Conservation (phyloP, 2,797 vertebrate species). For the Acanthornis magna region DNA sequence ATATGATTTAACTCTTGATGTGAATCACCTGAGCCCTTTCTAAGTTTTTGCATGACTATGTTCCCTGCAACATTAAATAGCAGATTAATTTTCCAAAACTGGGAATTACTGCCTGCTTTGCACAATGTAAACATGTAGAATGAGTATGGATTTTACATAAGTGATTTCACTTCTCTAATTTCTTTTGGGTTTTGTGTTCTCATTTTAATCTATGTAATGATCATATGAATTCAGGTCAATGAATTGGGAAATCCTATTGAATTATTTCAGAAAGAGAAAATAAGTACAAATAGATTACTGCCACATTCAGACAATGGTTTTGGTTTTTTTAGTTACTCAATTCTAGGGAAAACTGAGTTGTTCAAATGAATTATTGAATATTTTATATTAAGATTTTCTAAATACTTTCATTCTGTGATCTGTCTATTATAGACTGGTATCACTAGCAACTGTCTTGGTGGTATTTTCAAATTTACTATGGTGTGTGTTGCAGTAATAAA, state of each 20-base stretch:
- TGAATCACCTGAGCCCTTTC: background rate
- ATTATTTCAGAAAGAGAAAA: constrained; percentile 1
- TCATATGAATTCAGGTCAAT: background rate
- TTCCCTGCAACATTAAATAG: background rate
- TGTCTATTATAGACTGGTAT: background rate
- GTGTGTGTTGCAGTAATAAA: background rate
- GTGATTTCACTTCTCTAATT: background rate
- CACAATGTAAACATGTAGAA: background rate
- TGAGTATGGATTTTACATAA: background rate
- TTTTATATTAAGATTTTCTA: background rate
- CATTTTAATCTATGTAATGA: constrained; percentile 6
- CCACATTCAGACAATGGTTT: background rate
- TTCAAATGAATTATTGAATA: background rate
- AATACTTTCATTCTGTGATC: background rate
- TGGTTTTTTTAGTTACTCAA: background rate
- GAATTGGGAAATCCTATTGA: background rate
- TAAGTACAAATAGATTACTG: background rate
- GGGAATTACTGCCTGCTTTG: background rate
- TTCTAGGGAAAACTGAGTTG: background rate
- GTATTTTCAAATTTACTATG: background rate
- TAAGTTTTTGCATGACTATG: background rate
- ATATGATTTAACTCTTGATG: background rate
- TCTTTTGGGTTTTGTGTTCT: background rate
- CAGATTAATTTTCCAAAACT: background rate
- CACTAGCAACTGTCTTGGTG: background rate